phyloP scores from a whole-genome alignment of 2,888 invertebrate species.

The Synergus itoensis region DNA sequence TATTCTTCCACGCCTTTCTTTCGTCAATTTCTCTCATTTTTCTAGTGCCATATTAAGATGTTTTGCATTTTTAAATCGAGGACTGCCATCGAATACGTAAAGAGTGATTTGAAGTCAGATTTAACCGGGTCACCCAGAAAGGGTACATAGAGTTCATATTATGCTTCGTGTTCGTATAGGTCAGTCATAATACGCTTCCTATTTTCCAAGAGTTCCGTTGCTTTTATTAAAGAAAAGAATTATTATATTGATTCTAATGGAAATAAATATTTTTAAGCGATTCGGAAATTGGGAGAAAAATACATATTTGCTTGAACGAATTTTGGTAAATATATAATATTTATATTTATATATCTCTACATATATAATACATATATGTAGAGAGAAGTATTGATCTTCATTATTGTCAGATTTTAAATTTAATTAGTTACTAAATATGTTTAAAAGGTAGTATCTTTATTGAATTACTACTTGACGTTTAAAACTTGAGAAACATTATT shows the following conservation, averaged over 20 bases:
- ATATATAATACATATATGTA: too few species aligned
- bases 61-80: background rate
- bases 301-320: too few species aligned
- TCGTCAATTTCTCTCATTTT: background rate
- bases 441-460: constrained; percentile 2
- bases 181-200: constrained; percentile 18
- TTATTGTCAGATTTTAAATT: background rate
- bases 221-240: background rate
- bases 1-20: background rate
- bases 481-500: constrained; percentile 34
- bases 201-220: constrained; percentile 1
- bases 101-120: constrained; percentile 22
- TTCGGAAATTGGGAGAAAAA: too few species aligned
- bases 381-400: background rate
- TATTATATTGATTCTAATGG: background rate
- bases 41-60: background rate
- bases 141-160: constrained; percentile 13
- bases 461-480: constrained; percentile 16
- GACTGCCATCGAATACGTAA: constrained; percentile 11
- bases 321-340: too few species aligned
- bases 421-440: background rate
- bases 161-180: constrained; percentile 20
- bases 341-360: too few species aligned
- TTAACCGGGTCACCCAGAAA: constrained; percentile 37
- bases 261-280: background rate